Conservation (phyloP, 2,888 invertebrate species). For the Xylota sylvarum region DNA sequence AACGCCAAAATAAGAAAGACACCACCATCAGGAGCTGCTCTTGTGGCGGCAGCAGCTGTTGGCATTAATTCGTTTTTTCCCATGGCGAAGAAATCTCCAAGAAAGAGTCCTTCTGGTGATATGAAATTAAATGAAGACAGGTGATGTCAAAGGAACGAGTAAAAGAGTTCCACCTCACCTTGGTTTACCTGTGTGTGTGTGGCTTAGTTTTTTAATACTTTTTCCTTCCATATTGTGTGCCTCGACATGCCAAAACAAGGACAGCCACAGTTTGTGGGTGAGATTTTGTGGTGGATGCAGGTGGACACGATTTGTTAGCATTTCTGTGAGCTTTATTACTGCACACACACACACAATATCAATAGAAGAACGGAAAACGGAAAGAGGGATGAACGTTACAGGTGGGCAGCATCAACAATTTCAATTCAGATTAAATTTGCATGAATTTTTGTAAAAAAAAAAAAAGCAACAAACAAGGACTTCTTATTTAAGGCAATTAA, state of each 20-base stretch:
- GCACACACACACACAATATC: slow-evolving; percentile 26
- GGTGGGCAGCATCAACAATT: slow-evolving; percentile 16
- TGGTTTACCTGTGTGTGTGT: neutral
- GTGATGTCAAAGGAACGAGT: slow-evolving; percentile 63
- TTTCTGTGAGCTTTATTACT: slow-evolving; percentile 47
- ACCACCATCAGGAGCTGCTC: slow-evolving; percentile 29
- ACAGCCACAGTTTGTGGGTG: slow-evolving; percentile 37
- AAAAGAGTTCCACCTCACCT: slow-evolving; percentile 11
- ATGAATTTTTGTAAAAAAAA: neutral
- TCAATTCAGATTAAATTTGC: neutral
- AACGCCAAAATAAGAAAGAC: slow-evolving; percentile 37
- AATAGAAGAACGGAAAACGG: neutral
- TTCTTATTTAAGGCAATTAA: neutral
- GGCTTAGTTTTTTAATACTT: slow-evolving; percentile 35
- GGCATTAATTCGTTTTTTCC: slow-evolving; percentile 74
- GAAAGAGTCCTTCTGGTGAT: slow-evolving; percentile 69
- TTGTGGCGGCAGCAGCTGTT: slow-evolving; percentile 65
- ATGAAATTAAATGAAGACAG: slow-evolving; percentile 77
- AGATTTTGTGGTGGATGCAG: slow-evolving; percentile 47
- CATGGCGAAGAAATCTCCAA: slow-evolving; percentile 70
- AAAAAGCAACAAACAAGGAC: neutral
- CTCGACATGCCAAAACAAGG: neutral
- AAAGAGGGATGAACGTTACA: neutral
- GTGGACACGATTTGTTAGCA: slow-evolving; percentile 47
- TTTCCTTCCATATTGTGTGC: neutral